These are phyloP conservation scores for Eupeodes corollae DNA, from an alignment of 1,140 invertebrate species.

Conservation along the genomic window DNA sequence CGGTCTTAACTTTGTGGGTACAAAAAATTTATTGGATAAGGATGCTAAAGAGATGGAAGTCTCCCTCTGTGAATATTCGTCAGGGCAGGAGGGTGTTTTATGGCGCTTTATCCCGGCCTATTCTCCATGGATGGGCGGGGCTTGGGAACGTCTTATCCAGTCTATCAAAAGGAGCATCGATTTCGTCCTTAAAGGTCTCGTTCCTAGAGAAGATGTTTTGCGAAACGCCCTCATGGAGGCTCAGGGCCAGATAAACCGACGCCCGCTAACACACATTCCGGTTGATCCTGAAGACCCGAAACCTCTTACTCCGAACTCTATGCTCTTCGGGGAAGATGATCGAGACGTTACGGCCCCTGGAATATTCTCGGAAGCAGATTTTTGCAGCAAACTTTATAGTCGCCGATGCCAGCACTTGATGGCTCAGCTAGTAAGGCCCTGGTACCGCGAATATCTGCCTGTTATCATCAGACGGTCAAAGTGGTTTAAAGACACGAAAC, in stretches of 20 bases:
- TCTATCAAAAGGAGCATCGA: too few species aligned
- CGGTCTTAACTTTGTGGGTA: slow-evolving; percentile 23
- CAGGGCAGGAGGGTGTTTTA: slow-evolving; percentile 2
- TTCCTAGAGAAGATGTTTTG: slow-evolving; percentile 6
- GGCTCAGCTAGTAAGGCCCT: background rate
- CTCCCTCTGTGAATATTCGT: background rate
- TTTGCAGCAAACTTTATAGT: too few species aligned
- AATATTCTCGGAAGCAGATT: too few species aligned
- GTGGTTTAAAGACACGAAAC: slow-evolving; percentile 2
- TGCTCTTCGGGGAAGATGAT: background rate
- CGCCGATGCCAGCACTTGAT: too few species aligned
- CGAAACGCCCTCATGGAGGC: slow-evolving; percentile 7
- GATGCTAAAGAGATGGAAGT: slow-evolving; percentile 7
- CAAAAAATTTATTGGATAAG: slow-evolving; percentile 13
- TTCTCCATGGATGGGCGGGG: background rate
- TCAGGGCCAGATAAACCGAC: slow-evolving; percentile 10
- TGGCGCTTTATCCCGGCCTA: slow-evolving; percentile 11
- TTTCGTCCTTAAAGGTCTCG: background rate
- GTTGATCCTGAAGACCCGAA: slow-evolving; percentile 7
- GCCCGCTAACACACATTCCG: slow-evolving; percentile 12
- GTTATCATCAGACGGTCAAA: slow-evolving; percentile 3
- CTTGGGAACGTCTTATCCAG: too few species aligned
- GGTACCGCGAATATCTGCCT: slow-evolving; percentile 9
- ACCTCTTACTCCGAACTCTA: slow-evolving; percentile 14
- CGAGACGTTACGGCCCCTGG: too few species aligned